Evolutionary conservation across 2,113 vertebrate species (phyloP), one percentile per base, ranked within the genome.

Genomic region (Prochilodus magdalenae): DNA sequence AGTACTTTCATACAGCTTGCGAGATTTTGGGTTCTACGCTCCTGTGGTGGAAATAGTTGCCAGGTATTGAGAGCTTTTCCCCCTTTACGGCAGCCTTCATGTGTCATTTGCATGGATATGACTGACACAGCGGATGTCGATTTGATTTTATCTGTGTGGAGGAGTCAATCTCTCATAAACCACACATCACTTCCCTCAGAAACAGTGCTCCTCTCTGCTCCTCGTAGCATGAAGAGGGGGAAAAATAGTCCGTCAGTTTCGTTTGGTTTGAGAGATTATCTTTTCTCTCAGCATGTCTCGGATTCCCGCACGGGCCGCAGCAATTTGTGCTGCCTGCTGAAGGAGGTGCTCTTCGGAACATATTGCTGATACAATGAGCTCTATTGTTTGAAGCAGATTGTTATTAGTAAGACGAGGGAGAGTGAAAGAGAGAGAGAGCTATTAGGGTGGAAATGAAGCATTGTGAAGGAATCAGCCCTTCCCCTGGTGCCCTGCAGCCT

Each of bases 381-480:
- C 85, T 85, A 88, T 90, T 90, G 89, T 89, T 88, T 88, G 87
- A 88, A 89, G 88, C 87, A 90, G 90, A 90, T 90, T 84, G 86
- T 89, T 90, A 88, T 92, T 90, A 90, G 85, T 44, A 40, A 59
- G 20, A 59, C 11, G 78, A 77, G 59, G 55, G 79, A 57, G 82
- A 33, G 16, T 29, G 16, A 66, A 20, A 20, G 36, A 7, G 26
- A 16, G 22, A 70, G 83, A 85, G 78, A 86, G 83, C 89, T 82
- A 90, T 93, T 92, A 91, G 83, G 78, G 86, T 89, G 87, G 86
- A 93, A 91, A 91, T 91, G 87, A 92, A 87, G 89, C 90, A 89
- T 91, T 90, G 89, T 92, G 88, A 89, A 85, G 90, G 89, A 91
- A 92, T 90, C 86, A 88, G 90, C 90, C 89, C 85, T 91, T 92